Base-by-base conservation (phyloP, 2,113 vertebrate species). In the Larimichthys crocea region DNA sequence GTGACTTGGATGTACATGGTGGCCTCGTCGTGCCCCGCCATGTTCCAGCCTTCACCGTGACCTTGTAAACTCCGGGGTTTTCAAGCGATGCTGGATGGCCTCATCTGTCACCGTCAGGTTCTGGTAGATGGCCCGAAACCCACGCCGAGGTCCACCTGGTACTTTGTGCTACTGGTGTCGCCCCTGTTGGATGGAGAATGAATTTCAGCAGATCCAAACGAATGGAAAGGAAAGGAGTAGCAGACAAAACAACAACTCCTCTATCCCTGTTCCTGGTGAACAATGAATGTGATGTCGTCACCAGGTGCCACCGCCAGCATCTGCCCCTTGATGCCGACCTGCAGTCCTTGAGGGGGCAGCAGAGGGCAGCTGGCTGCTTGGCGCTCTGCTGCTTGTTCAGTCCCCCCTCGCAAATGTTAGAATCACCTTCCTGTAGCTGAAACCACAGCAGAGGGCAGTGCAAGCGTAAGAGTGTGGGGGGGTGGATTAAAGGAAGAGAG, bases 141-240 rank as follows among this genome's bases (percentile, higher is more conserved):
- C 98, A 0, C 97, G 0, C 97, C 97, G 2, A 99, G 96, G 91
- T 99, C 97, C 19, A 99, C 97, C 87, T 97, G 97, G 92, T 99
- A 99, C 82, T 96, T 97, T 44, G 98, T 99, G 85, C 95, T 97
- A 86, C 96, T 91, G 22, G 95, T 89, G 69, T 99, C 98, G 0
- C 98, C 98, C n/a, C 98, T 99, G 79, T 64, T 19, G 0, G 22
- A 50, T 5, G 17, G 74, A 46, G 2, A 0, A 35, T 1, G 31
- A 26, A 17, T 26, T 42, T n/a, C 1, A 82, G 40, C 40, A 20
- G 2, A 11, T n/a, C 65, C 4, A 16, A 31, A 20, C 0, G 2
- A 65, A 29, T 1, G 1, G 14, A 56, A 56, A 63, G 15, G 4
- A 26, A 19, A 12, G 7, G 0, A 63, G 24, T 0, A 52, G 56